phyloP scores from a whole-genome alignment of 2,797 vertebrate genomes.

The Miopithecus talapoin region DNA sequence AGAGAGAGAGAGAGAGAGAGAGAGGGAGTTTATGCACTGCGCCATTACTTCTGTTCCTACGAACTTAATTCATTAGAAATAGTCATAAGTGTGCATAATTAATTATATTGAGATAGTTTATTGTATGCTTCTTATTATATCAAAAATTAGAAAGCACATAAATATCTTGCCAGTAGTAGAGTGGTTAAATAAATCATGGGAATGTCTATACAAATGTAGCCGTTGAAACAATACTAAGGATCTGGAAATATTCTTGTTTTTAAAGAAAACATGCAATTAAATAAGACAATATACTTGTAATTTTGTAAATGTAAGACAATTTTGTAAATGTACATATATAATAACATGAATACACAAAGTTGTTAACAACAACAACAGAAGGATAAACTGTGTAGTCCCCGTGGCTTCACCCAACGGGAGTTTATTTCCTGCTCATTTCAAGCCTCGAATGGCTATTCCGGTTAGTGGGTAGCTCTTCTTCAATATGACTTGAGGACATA shows the following conservation, averaged over 20 bases:
- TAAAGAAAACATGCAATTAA: background rate
- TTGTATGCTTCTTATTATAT: background rate
- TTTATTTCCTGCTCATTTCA: background rate
- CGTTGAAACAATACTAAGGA: background rate
- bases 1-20: background rate
- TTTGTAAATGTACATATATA: background rate
- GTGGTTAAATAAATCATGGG: slow-evolving; percentile 38
- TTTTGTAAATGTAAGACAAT: slow-evolving; percentile 16
- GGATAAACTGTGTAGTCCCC: background rate
- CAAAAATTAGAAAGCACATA: slow-evolving; percentile 26
- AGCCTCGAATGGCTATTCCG: background rate
- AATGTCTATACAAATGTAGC: slow-evolving; percentile 32
- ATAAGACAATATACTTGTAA: slow-evolving; percentile 13
- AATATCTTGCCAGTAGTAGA: background rate
- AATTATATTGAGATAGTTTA: slow-evolving; percentile 20
- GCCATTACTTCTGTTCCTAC: background rate
- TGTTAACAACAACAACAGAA: background rate
- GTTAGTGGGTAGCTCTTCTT: background rate
- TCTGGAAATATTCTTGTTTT: slow-evolving; percentile 20
- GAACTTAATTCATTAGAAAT: slow-evolving; percentile 28
- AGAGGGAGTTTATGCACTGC: background rate
- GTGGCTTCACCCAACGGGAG: background rate
- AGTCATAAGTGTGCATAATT: slow-evolving; percentile 44
- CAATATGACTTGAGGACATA: background rate
- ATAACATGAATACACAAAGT: background rate